phyloP scores from a whole-genome alignment of 1,140 invertebrate species.

The Portunus trituberculatus region DNA sequence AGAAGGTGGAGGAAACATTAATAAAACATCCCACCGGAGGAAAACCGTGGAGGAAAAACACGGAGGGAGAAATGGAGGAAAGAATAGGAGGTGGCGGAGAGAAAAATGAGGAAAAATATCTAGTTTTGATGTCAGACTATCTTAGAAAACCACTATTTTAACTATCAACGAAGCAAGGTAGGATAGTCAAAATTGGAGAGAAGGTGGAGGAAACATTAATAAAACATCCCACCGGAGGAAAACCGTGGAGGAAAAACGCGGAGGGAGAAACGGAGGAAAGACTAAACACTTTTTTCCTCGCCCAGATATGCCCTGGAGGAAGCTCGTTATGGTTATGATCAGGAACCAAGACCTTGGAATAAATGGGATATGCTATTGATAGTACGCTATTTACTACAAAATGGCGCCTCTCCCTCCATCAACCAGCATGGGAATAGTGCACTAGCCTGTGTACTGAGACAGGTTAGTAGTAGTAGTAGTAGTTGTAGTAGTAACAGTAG shows the following conservation, averaged over 20 bases:
- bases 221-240: not conserved
- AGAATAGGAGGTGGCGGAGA: no score
- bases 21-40: not conserved
- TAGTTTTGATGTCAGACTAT: no score
- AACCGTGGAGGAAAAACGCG: not conserved
- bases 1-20: no score
- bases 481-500: not conserved
- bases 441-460: no score
- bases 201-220: no score
- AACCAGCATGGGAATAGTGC: constrained; percentile 82
- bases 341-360: constrained; percentile 83
- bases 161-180: no score
- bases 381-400: constrained; percentile 82
- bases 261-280: not conserved
- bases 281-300: not conserved
- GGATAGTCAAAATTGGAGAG: no score
- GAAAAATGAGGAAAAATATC: no score
- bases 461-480: no score
- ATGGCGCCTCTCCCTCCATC: constrained; percentile 86
- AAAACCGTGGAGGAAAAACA: not conserved
- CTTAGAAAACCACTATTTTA: no score
- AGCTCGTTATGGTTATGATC: constrained; percentile 85
- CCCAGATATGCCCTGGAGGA: constrained; percentile 86
- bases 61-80: not conserved
- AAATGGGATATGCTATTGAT: constrained; percentile 88